Evolutionary conservation across 2,113 vertebrate genomes (phyloP).

Genomic region (Donacobius atricapilla): DNA sequence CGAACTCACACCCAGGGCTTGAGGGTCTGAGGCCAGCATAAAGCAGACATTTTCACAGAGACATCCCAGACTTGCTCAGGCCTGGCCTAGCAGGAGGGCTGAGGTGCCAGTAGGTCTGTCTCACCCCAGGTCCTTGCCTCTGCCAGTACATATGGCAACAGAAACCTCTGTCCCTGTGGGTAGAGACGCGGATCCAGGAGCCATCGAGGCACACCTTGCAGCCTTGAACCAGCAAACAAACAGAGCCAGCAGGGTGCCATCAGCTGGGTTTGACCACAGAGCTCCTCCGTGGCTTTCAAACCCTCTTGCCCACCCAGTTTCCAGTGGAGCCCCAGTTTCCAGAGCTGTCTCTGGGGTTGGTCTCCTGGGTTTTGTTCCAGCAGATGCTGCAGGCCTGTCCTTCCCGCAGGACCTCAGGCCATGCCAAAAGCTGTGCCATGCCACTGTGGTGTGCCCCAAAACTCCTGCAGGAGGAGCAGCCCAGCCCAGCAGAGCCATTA

Average conservation of each 20-base stretch:
- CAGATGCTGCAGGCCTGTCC: not conserved
- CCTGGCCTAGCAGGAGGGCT: not conserved
- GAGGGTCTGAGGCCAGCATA: not conserved
- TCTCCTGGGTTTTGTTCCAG: no score
- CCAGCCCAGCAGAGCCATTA: not conserved
- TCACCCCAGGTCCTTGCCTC: not conserved
- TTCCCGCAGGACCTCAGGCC: not conserved
- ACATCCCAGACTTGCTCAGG: not conserved
- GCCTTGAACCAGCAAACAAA: not conserved
- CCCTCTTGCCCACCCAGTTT: no score
- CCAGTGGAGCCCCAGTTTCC: not conserved
- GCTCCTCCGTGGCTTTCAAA: not conserved
- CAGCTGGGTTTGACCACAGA: not conserved
- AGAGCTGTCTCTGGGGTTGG: not conserved
- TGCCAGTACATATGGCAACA: fast-evolving
- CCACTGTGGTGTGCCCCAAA: not conserved
- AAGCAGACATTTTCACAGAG: not conserved
- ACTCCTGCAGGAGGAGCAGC: not conserved
- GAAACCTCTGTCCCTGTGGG: not conserved
- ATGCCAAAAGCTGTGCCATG: not conserved
- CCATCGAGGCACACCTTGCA: not conserved
- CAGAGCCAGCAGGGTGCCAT: fast-evolving
- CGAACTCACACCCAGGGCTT: not conserved
- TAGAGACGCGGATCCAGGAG: not conserved
- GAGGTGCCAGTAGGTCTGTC: not conserved